phyloP scores from a whole-genome alignment of 2,797 vertebrate species.

The Tauraco hartlaubi region DNA sequence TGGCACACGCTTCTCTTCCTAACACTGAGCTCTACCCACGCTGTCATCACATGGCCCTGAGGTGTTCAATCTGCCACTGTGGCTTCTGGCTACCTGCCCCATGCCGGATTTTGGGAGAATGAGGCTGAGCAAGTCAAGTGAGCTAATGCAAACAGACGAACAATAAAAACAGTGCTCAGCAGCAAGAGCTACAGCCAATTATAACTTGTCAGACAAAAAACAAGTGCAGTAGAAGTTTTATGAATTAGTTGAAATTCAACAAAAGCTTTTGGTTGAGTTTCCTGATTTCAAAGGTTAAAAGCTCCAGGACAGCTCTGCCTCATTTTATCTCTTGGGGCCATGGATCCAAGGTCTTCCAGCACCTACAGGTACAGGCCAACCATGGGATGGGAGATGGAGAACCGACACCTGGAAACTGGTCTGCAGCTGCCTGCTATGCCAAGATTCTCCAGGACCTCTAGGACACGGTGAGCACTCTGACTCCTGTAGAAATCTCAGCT shows the following conservation, averaged over 20 bases:
- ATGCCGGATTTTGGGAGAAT: neutral
- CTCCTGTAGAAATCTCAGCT: neutral
- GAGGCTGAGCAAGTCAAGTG: neutral
- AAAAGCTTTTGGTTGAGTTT: neutral
- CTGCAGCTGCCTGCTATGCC: neutral
- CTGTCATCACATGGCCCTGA: neutral
- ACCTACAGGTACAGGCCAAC: neutral
- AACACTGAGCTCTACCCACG: neutral
- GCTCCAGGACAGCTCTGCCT: neutral
- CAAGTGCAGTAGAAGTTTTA: neutral
- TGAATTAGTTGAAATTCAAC: neutral
- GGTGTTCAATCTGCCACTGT: neutral
- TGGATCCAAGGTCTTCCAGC: neutral
- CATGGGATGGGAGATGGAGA: neutral
- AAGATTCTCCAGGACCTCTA: neutral
- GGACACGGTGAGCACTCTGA: accelerated
- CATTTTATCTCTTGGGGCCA: neutral
- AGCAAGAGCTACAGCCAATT: neutral
- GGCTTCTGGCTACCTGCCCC: neutral
- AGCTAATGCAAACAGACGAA: neutral
- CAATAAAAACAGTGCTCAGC: accelerated
- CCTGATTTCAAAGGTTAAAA: neutral
- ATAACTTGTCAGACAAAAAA: neutral
- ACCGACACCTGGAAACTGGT: neutral
- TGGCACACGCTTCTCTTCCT: neutral